A percentile compares a stretch with the other conserved stretches of the same genome.
Evolutionary conservation across 2,888 invertebrate genomes (phyloP).

Genomic region (Epirrhoe tristata): DNA sequence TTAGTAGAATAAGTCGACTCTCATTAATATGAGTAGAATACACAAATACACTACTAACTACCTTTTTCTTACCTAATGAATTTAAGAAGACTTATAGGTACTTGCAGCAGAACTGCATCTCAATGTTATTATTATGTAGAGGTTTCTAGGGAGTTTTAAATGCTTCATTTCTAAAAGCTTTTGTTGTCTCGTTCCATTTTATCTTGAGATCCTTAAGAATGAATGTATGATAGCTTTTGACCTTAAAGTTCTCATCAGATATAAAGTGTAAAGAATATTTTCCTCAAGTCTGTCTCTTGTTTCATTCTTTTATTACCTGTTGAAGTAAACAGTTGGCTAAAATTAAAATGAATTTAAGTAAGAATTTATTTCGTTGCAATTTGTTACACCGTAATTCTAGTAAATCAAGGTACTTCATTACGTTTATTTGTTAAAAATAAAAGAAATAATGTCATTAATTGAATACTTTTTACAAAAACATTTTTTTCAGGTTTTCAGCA

Average conservation of each 20-base stretch:
- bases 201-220: background rate
- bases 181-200: background rate
- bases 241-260: background rate
- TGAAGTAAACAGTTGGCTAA: conserved; percentile 10
- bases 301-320: background rate
- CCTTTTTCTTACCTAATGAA: no score
- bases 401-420: conserved; percentile 12
- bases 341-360: conserved; percentile 28
- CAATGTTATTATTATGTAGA: no score
- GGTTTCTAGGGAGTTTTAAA: background rate
- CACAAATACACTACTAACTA: no score
- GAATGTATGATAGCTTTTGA: background rate
- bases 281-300: background rate
- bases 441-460: background rate
- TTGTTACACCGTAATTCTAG: conserved; percentile 14
- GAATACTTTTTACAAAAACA: background rate
- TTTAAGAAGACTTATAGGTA: no score
- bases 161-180: background rate
- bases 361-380: conserved; percentile 18
- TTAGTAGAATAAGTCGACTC: no score
- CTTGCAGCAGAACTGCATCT: no score
- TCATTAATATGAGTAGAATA: no score
- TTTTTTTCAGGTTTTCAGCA: conserved; percentile 26
- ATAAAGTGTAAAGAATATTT: conserved; percentile 22
- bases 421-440: no score